Base-by-base conservation (phyloP, 2,113 vertebrate species). In the Pelusios castaneus region DNA sequence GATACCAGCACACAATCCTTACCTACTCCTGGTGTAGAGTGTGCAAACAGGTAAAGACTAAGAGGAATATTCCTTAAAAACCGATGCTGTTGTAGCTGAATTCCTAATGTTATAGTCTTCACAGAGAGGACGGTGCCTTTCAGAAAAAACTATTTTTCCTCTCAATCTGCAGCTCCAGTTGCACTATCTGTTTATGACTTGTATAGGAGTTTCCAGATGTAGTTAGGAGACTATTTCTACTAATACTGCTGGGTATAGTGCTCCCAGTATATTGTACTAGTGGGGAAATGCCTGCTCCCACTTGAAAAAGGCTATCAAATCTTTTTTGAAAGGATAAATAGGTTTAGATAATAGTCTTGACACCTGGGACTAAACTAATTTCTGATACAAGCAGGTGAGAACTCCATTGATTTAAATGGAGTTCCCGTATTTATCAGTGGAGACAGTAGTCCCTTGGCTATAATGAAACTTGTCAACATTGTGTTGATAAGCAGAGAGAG, bases 21-120 rank as follows among this genome's bases (percentile, higher is more conserved):
- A 99, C 99, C 88, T 99, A 99, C 90, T 99, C 99, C 92, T 99
- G 99, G 99, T 99, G 99, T 93, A 99, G 99, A 93, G 95, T 99
- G 89, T 99, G 99, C 97, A 99, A 99, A 97, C 99, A 99, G 99
- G 99, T 99, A 97, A 73, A 55, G 55, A 77, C 38, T 34, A 63
- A 41, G 47, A 51, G 8, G 10, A 51, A 79, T 22, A 21, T 43
- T 51, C 45, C 4, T 84, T 93, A 9, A 49, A 54, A 89, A 38
- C 70, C 13, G 77, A 8, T 95, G 34, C 45, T 89, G 0, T 88
- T 80, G 27, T 27, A 34, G 0, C 43, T 49, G 5, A 85, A 1
- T 73, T 89, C 31, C 24, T 80, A 2, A 41, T 91, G 34, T 94
- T 80, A 25, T 31, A 81, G 4, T 5, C 31, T 87, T 49, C 1